Evolutionary conservation across 1,140 invertebrate species (phyloP), one percentile per base, ranked within the genome.

Genomic region (Bombus pascuorum): DNA sequence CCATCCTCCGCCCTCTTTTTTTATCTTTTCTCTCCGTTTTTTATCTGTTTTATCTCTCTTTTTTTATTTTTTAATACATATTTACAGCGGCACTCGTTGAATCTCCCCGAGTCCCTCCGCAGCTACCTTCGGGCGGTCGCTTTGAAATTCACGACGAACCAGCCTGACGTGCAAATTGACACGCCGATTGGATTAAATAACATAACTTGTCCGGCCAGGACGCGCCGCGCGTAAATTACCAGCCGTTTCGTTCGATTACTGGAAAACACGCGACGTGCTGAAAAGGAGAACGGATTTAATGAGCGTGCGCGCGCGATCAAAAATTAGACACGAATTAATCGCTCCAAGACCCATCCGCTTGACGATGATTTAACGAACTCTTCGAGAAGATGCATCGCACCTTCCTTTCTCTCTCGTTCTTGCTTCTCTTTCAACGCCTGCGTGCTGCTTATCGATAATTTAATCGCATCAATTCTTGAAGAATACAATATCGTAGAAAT

Each of bases 111-210:
- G 59, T 62, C 62, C 9, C 15, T 72, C 39, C 37, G 81, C 72
- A 47, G 3, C 81, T 73, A 39, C 18, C 72, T 53, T 15, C 42
- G 44, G 39, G 53, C 71, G 44, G 65, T 82, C 42, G 47, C 68
- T 81, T 81, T 72, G 68, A 81, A 34, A 83, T 83, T 68, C 72
- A 68, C 81, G 72, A n/a, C 34, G 72, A 34, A 13, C 57, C 81
- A 47, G 39, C 44, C 73, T 66, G 72, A 53, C 44, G 79, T 73
- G 72, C 59, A 83, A 83, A 83, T 83, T 76, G 81, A 68, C 81
- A 42, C 42, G 39, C 42, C 39, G 47, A 75, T 76, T 68, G 59
- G 59, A 83, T 76, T 76, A 75, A 83, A 83, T 83, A 83, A 62
- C 72, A 76, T 76, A 76, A 83, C 81, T 83, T 68, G 59, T 47